phyloP scores from a whole-genome alignment of 2,888 invertebrate genomes.

The Noctua pronuba region DNA sequence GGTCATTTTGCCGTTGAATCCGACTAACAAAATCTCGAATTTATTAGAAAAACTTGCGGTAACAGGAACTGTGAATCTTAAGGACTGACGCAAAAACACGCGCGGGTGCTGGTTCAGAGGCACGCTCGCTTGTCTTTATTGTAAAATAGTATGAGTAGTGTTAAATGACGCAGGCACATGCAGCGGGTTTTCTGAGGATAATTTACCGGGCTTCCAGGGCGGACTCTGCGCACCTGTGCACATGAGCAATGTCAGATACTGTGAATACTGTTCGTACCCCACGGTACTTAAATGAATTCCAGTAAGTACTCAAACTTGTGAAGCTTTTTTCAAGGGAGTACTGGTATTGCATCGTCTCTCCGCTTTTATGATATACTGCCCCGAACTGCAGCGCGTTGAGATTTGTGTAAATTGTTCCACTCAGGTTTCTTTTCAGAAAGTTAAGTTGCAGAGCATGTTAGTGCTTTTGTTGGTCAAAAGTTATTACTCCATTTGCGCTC shows the following conservation, averaged over 20 bases:
- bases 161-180: background rate
- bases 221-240: background rate
- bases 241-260: background rate
- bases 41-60: background rate
- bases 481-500: conserved; percentile 10
- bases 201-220: background rate
- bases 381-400: background rate
- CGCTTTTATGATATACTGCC: background rate
- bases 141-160: background rate
- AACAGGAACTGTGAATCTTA: background rate
- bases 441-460: background rate
- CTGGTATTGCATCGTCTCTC: background rate
- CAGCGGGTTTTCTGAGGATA: background rate
- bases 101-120: background rate
- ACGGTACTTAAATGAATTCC: background rate
- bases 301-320: background rate
- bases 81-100: background rate
- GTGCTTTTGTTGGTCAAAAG: background rate
- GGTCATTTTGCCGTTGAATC: background rate
- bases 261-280: background rate
- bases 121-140: background rate
- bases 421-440: background rate
- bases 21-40: background rate
- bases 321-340: background rate
- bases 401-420: background rate